Evolutionary conservation across 2,888 invertebrate genomes (phyloP).

Genomic region (Chorisops tibialis): DNA sequence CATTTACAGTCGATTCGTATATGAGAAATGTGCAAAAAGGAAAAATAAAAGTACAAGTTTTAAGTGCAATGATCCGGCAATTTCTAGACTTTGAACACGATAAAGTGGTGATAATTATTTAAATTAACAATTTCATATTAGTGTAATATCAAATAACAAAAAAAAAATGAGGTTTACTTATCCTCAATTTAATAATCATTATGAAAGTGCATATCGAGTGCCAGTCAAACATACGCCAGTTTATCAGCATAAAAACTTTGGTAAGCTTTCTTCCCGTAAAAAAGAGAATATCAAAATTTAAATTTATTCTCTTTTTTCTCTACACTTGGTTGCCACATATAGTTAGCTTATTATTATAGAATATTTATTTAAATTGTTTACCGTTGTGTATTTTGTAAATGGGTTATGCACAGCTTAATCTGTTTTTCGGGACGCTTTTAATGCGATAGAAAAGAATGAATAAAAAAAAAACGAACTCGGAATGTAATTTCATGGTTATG

Average conservation of each 20-base stretch:
- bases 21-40: too few relatives aligned
- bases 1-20: too few relatives aligned
- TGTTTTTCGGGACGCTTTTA: background rate
- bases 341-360: background rate
- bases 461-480: background rate
- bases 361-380: too few relatives aligned
- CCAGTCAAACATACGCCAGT: slow-evolving; percentile 32
- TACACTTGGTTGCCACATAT: too few relatives aligned
- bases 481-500: background rate
- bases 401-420: background rate
- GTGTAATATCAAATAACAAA: too few relatives aligned
- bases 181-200: slow-evolving; percentile 48
- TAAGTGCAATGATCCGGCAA: too few relatives aligned
- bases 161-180: slow-evolving; percentile 49
- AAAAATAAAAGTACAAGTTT: too few relatives aligned
- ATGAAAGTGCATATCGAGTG: slow-evolving; percentile 35
- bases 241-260: slow-evolving; percentile 48
- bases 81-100: too few relatives aligned
- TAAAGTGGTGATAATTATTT: too few relatives aligned
- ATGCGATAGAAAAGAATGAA: background rate
- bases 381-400: background rate
- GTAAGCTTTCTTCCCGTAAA: slow-evolving; percentile 47
- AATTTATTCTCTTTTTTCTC: background rate
- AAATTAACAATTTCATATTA: too few relatives aligned
- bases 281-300: too few relatives aligned